These are phyloP conservation scores for Bombus pyrosoma DNA, from an alignment of 1,140 invertebrate species.

Conservation along the genomic window DNA sequence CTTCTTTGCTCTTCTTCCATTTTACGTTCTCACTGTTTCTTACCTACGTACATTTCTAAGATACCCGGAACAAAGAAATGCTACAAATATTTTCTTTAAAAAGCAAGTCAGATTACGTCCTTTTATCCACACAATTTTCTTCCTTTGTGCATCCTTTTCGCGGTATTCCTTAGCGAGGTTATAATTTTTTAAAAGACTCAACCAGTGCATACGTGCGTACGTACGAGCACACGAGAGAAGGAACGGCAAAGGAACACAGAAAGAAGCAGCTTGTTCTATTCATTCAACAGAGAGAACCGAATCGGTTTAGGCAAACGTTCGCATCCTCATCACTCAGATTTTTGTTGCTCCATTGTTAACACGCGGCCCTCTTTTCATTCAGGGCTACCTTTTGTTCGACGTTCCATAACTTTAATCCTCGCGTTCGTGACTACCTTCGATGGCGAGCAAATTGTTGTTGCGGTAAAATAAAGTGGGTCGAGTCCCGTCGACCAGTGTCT, in stretches of 20 bases:
- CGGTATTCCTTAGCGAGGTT: neutral
- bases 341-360: constrained; percentile 21
- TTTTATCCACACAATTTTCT: neutral
- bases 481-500: neutral
- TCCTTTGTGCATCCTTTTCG: neutral
- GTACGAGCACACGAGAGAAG: neutral
- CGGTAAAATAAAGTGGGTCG: neutral
- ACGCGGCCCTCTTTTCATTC: constrained; percentile 22
- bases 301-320: constrained; percentile 49
- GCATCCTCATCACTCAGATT: neutral
- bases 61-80: neutral
- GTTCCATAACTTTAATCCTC: constrained; percentile 40
- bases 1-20: neutral
- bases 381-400: neutral
- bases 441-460: constrained; percentile 8
- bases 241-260: neutral
- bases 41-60: neutral
- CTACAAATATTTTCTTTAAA: neutral
- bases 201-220: too few species aligned
- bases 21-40: neutral
- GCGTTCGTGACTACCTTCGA: neutral
- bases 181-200: neutral
- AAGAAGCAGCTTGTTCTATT: constrained; percentile 20
- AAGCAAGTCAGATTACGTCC: neutral
- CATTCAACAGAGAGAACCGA: constrained; percentile 39